Evolutionary conservation across 2,888 invertebrate species (phyloP).

Genomic region (Apodemia duryi): DNA sequence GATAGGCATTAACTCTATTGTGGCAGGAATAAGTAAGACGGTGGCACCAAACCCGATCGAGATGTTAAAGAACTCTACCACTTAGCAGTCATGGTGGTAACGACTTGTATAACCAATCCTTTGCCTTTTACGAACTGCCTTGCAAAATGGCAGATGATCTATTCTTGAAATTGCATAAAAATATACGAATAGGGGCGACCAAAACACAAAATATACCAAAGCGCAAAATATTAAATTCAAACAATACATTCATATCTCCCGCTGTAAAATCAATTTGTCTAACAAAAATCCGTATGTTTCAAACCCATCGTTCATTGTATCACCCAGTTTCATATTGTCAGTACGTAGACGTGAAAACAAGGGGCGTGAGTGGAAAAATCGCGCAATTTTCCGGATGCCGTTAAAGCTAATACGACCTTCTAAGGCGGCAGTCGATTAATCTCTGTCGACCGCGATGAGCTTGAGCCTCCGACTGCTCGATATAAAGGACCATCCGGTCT

Average conservation of each 20-base stretch:
- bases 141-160: too few relatives aligned
- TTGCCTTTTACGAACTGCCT: too few relatives aligned
- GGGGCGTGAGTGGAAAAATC: conserved; percentile 66
- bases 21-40: too few relatives aligned
- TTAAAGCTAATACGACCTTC: conserved; percentile 71
- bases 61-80: too few relatives aligned
- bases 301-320: conserved; percentile 45
- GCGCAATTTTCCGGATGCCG: conserved; percentile 72
- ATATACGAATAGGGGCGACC: too few relatives aligned
- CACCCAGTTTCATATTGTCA: conserved; percentile 52
- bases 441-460: conserved; percentile 68
- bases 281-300: conserved; percentile 26
- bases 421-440: conserved; percentile 65
- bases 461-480: conserved; percentile 54
- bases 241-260: conserved; percentile 11
- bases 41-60: too few relatives aligned
- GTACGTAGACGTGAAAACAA: conserved; percentile 59
- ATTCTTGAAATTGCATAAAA: too few relatives aligned
- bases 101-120: too few relatives aligned
- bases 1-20: too few relatives aligned
- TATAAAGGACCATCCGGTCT: conserved; percentile 52
- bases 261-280: conserved; percentile 17
- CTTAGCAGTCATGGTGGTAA: too few relatives aligned
- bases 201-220: neutral
- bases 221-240: neutral